These are phyloP conservation scores for Nothocercus nigrocapillus DNA, from an alignment of 2,113 vertebrate species.

Conservation along the genomic window DNA sequence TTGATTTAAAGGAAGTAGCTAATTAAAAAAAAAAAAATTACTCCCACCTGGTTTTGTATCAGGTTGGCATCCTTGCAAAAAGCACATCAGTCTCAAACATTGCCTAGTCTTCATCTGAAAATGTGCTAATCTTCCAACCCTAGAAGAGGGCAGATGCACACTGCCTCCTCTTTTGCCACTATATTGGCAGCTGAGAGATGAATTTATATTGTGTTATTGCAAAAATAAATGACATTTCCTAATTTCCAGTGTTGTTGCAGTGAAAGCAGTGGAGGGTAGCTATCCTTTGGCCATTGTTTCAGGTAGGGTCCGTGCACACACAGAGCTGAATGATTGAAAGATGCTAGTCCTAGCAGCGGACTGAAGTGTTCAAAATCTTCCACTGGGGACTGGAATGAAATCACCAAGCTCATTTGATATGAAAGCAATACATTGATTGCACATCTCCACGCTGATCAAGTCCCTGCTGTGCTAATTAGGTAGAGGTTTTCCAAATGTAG, in stretches of 20 bases:
- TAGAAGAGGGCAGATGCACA: not conserved
- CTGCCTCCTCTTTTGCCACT: not conserved
- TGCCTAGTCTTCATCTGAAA: not conserved
- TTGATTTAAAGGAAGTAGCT: not conserved
- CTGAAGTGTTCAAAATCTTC: not conserved
- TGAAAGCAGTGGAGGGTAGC: not conserved
- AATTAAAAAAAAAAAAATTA: not conserved
- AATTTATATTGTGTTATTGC: not conserved
- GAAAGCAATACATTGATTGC: rapidly evolving
- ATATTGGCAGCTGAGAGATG: not conserved
- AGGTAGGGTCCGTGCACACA: not conserved
- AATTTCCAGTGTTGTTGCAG: not conserved
- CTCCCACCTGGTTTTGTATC: not conserved
- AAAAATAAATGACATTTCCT: not conserved
- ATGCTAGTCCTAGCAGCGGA: not conserved
- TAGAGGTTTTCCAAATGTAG: not conserved
- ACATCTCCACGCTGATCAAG: not conserved
- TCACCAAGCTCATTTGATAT: not conserved
- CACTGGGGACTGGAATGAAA: not conserved
- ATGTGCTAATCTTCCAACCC: rapidly evolving
- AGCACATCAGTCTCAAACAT: not conserved
- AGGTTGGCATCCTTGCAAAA: not conserved
- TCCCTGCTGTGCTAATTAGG: not conserved
- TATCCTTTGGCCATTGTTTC: not conserved
- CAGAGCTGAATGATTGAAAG: not conserved